These are phyloP conservation scores for Ispidina picta DNA, from an alignment of 2,797 vertebrate genomes.

Conservation along the genomic window DNA sequence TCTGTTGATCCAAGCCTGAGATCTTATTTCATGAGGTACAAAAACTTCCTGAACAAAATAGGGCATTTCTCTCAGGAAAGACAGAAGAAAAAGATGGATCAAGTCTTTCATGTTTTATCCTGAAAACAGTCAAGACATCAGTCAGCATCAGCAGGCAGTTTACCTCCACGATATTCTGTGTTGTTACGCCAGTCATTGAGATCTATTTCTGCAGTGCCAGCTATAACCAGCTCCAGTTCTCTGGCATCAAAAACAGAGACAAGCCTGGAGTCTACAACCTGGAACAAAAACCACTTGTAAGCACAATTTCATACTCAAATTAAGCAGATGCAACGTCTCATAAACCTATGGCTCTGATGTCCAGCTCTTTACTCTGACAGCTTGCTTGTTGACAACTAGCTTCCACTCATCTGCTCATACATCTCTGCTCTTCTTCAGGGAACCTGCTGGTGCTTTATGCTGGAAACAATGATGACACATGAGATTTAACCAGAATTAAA, in stretches of 20 bases:
- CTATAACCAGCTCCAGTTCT: slow-evolving; percentile 96
- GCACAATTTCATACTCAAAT: not conserved
- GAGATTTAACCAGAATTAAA: not conserved
- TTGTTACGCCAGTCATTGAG: slow-evolving; percentile 94
- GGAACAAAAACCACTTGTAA: slow-evolving; percentile 58
- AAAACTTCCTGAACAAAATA: not conserved
- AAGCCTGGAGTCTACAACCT: slow-evolving; percentile 96
- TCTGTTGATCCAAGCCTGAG: not conserved
- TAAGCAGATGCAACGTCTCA: not conserved
- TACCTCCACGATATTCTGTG: slow-evolving; percentile 96
- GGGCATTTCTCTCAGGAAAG: not conserved
- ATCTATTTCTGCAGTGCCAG: slow-evolving; percentile 96
- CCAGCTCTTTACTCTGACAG: not conserved
- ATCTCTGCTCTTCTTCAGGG: not conserved
- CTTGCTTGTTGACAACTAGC: not conserved
- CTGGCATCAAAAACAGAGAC: slow-evolving; percentile 98
- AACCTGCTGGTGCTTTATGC: not conserved
- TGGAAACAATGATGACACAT: not conserved
- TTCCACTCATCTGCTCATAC: not conserved
- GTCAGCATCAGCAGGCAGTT: slow-evolving; percentile 31
- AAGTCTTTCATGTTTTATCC: not conserved
- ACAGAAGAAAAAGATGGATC: not conserved
- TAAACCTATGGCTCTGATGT: not conserved
- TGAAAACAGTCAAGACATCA: not conserved
- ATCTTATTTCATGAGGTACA: not conserved